These are phyloP conservation scores for Acanthurus lineatus DNA, from an alignment of 2,797 vertebrate species.

Conservation along the genomic window DNA sequence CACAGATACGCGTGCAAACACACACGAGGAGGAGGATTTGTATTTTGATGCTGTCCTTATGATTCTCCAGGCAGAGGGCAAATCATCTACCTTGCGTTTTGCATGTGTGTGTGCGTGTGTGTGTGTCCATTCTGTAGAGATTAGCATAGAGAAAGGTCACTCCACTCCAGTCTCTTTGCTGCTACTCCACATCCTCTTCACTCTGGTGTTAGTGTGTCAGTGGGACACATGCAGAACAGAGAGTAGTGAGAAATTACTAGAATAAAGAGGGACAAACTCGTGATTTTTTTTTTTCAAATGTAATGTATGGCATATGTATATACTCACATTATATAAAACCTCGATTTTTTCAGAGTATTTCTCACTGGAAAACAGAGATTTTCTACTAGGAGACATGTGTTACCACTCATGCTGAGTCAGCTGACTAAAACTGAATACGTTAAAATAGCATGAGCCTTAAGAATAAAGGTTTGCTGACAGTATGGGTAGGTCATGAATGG, in stretches of 20 bases:
- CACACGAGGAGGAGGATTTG: constrained; percentile 39
- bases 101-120: constrained; percentile 16
- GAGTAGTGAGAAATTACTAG: constrained; percentile 50
- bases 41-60: constrained; percentile 59
- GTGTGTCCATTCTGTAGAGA: constrained; percentile 53
- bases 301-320: not conserved
- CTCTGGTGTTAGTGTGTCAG: constrained; percentile 79
- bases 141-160: constrained; percentile 77
- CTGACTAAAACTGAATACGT: constrained; percentile 1
- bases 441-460: not conserved
- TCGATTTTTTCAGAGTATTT: not conserved
- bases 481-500: constrained; percentile 22
- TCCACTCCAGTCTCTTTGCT: constrained; percentile 57
- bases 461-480: constrained; percentile 3
- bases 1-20: constrained; percentile 8
- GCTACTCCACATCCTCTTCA: constrained; percentile 65
- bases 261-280: constrained; percentile 34
- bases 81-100: constrained; percentile 37
- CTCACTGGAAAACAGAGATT: not conserved
- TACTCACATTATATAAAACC: constrained; percentile 14
- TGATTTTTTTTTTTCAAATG: constrained; percentile 15
- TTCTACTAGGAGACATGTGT: constrained; percentile 18
- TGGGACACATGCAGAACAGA: constrained; percentile 66
- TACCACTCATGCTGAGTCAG: not conserved
- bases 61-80: constrained; percentile 50